Percentiles rank a stretch among this genome's conserved stretches.
phyloP scores from a whole-genome alignment of 2,797 vertebrate species.

The Betta splendens region DNA sequence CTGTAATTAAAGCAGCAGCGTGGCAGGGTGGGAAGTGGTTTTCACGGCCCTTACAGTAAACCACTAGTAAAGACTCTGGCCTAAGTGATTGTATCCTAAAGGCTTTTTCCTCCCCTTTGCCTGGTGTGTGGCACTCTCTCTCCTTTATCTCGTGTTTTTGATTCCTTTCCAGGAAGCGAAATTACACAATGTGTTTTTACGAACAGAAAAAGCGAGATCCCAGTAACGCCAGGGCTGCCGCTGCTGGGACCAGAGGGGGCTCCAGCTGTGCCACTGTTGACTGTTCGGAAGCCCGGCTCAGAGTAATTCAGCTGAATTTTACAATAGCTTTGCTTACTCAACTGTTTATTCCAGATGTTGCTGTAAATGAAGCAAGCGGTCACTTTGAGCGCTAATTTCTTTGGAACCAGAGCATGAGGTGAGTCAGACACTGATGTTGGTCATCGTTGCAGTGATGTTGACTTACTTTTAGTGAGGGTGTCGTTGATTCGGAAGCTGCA shows the following conservation, averaged over 20 bases:
- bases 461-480: conserved; percentile 92
- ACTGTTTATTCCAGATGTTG: conserved; percentile 18
- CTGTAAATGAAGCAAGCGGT: not conserved
- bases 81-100: conserved; percentile 37
- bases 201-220: conserved; percentile 20
- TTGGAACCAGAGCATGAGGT: not conserved
- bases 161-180: conserved; percentile 43
- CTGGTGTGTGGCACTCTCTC: conserved; percentile 54
- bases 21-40: conserved; percentile 41
- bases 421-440: not conserved
- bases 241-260: conserved; percentile 27
- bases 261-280: conserved; percentile 16
- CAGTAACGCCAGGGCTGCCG: conserved; percentile 26
- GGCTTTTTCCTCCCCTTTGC: conserved; percentile 29
- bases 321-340: not conserved
- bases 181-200: conserved; percentile 33
- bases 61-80: conserved; percentile 41
- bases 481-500: conserved; percentile 98
- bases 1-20: conserved; percentile 48
- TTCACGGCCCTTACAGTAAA: conserved; percentile 50
- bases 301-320: conserved; percentile 1
- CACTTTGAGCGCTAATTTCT: not conserved
- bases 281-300: conserved; percentile 25
- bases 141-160: conserved; percentile 43
- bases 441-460: not conserved